A percentile compares a stretch with the other conserved stretches of the same genome.
These are phyloP conservation scores for Dendroctonus valens DNA, from an alignment of 1,140 invertebrate species.

Conservation along the genomic window DNA sequence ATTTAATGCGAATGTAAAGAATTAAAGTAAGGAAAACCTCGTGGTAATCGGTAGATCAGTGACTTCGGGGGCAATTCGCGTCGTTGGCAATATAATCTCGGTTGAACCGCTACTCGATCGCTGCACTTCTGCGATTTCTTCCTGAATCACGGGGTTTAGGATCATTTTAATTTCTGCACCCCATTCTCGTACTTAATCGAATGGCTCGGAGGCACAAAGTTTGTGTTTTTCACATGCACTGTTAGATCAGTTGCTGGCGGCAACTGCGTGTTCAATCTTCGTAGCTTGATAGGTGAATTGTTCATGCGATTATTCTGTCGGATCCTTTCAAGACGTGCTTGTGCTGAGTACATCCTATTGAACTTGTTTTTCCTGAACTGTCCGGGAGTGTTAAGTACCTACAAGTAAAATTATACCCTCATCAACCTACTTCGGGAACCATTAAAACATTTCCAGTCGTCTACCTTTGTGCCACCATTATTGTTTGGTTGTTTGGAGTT, in stretches of 20 bases:
- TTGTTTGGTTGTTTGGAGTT: not conserved
- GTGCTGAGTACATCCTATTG: constrained; percentile 2
- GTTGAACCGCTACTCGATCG: no score
- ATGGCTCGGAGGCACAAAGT: not conserved
- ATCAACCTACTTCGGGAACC: no score
- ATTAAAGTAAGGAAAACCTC: constrained; percentile 1
- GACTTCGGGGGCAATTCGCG: constrained; percentile 8
- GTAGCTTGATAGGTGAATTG: constrained; percentile 1
- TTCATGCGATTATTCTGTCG: not conserved
- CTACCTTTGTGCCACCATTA: no score
- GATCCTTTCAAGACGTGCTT: constrained; percentile 3
- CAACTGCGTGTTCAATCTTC: constrained; percentile 1
- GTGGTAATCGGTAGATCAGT: constrained; percentile 9
- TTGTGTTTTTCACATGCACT: constrained; percentile 25
- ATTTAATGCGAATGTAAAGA: not conserved
- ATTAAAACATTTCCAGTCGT: no score
- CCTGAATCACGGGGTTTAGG: constrained; percentile 22
- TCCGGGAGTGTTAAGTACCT: not conserved
- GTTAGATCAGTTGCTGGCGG: constrained; percentile 23
- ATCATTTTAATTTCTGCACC: constrained; percentile 26
- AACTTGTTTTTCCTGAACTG: constrained; percentile 5
- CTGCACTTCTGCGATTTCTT: constrained; percentile 25
- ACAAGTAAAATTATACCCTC: not conserved
- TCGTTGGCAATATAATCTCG: constrained; percentile 6
- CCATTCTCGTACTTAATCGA: not conserved